These are phyloP conservation scores for Caenorhabditis sp. DNA, from an alignment of 2,888 invertebrate species.

Conservation along the genomic window DNA sequence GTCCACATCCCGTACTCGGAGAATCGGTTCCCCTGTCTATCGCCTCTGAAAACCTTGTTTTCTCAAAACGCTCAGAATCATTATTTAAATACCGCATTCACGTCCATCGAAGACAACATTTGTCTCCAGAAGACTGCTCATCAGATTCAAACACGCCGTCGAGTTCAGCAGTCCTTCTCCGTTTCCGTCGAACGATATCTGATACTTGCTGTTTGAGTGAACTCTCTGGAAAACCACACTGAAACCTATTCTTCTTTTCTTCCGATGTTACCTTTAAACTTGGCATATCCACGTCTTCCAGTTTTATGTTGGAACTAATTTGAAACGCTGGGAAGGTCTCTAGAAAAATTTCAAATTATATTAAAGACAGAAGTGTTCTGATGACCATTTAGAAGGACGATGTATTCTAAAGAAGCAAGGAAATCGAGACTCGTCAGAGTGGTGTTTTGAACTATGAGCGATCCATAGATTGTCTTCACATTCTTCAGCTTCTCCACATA, in stretches of 20 bases:
- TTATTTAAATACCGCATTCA: slow-evolving; percentile 11
- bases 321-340: not conserved
- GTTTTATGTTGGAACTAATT: not conserved
- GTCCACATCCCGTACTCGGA: too few species aligned
- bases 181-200: slow-evolving; percentile 17
- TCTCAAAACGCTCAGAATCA: not conserved
- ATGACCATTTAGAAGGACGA: not conserved
- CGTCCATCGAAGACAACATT: slow-evolving; percentile 12
- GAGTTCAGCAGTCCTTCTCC: slow-evolving; percentile 6
- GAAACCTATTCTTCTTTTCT: not conserved
- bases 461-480: slow-evolving; percentile 25
- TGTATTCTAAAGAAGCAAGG: slow-evolving; percentile 3
- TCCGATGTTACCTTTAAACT: slow-evolving; percentile 4
- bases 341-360: not conserved
- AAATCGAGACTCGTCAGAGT: slow-evolving; percentile 17
- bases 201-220: slow-evolving; percentile 7
- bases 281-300: not conserved
- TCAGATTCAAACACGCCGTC: slow-evolving; percentile 8
- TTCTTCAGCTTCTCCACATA: slow-evolving; percentile 14
- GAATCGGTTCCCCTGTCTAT: not conserved
- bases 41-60: not conserved
- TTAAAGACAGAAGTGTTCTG: too few species aligned
- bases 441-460: slow-evolving; percentile 14
- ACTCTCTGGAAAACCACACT: slow-evolving; percentile 37
- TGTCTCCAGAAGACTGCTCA: not conserved